Percentiles rank a stretch among this genome's conserved stretches.
These are phyloP conservation scores for Fistularia commersonii DNA, from an alignment of 2,797 vertebrate species.

Conservation along the genomic window DNA sequence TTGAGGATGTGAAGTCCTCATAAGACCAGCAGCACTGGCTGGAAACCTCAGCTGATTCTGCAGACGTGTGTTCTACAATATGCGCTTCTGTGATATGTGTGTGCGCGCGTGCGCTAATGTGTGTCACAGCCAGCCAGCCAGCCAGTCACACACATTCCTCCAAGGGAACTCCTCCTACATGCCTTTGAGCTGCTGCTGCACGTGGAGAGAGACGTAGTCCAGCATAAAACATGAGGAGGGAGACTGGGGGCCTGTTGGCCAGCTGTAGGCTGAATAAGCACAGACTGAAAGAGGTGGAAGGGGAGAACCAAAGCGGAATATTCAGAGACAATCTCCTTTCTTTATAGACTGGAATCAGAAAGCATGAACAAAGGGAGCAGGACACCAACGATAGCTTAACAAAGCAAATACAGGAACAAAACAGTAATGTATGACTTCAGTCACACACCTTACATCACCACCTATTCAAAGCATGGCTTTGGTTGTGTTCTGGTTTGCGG, in stretches of 20 bases:
- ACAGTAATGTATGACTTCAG: constrained; percentile 16
- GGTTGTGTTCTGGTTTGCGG: too few species aligned
- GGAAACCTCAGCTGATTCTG: constrained; percentile 10
- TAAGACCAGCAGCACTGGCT: constrained; percentile 44
- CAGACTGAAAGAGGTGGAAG: constrained; percentile 35
- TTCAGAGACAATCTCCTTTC: constrained; percentile 44
- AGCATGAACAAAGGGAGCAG: constrained; percentile 28
- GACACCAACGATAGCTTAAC: constrained; percentile 10
- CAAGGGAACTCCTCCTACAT: constrained; percentile 73
- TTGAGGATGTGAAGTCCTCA: constrained; percentile 15
- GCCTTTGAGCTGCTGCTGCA: constrained; percentile 68
- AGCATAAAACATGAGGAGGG: constrained; percentile 64
- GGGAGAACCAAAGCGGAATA: constrained; percentile 15
- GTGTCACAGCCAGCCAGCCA: constrained; percentile 45
- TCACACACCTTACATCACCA: neutral
- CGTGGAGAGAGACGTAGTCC: constrained; percentile 62
- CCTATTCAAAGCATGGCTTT: neutral
- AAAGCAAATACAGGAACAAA: constrained; percentile 12
- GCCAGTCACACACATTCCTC: constrained; percentile 69
- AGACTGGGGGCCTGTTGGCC: constrained; percentile 35
- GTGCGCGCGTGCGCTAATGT: neutral
- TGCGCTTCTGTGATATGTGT: constrained; percentile 26
- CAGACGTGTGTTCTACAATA: neutral
- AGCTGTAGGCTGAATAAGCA: constrained; percentile 60
- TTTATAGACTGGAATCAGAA: constrained; percentile 35